Evolutionary conservation across 2,888 invertebrate species (phyloP), one percentile per base, ranked within the genome.

Genomic region (Pseudococcus viburni): DNA sequence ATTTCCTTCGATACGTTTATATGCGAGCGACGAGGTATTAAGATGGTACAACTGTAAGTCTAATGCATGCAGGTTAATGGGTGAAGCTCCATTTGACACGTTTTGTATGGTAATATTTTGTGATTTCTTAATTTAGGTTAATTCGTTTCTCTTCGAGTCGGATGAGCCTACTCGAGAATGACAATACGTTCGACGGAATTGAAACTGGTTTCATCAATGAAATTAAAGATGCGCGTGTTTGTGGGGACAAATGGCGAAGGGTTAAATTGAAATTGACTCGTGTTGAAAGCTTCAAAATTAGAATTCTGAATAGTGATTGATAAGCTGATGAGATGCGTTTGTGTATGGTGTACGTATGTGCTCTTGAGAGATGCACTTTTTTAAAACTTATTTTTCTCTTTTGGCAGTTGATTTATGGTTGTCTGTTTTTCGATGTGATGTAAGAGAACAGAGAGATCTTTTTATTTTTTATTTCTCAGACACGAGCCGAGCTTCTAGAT

Each of bases 41-140:
- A 51, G 26, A 33, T 33, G 26, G 26, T 33, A 33, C 26, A 33
- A 33, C 26, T 33, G 26, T 33, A 33, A 33, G 26, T 33, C 26
- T 12, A 11, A 46, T 46, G 17, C 15, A 85, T 85, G 26, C 84
- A 85, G 84, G 84, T 85, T 85, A 85, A 85, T 85, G 84, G 84
- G 84, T 85, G 55, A 85, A 85, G 55, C 19, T 55, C 19, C 48
- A 19, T 84, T 84, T 46, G 84, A 46, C 42, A 48, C 48, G 84
- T 84, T 46, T 22, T 77, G 33, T 77, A 39, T 77, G 51, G 51
- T 51, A 51, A 51, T 51, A 51, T 51, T 51, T 77, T 26, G 77
- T 26, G 64, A 64, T 64, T 64, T 64, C 12, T 51, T 51, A 51
- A 51, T 64, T 64, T 19, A 22, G 64, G 19, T 64, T 64, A 64